Conservation (phyloP, 2,113 vertebrate genomes). For the Anguilla rostrata region DNA sequence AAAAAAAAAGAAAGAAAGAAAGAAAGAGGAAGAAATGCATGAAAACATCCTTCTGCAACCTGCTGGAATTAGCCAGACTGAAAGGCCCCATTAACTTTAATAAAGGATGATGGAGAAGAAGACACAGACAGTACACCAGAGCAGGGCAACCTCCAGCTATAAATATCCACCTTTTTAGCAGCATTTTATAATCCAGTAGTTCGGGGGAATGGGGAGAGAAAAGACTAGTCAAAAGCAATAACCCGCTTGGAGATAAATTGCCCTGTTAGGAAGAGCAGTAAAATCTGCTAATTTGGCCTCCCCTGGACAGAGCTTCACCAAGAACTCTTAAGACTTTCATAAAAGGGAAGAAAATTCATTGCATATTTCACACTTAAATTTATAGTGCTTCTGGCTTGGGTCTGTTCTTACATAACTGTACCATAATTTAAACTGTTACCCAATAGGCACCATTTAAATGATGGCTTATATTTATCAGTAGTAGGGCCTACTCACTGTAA, state of each 20-base stretch:
- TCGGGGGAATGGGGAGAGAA: background rate
- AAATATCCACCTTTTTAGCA: constrained; percentile 6
- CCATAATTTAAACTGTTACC: background rate
- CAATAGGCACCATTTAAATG: background rate
- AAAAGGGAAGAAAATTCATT: background rate
- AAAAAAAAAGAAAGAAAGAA: background rate
- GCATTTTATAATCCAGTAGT: background rate
- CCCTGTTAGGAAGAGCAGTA: background rate
- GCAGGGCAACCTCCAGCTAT: background rate
- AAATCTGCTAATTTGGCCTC: background rate
- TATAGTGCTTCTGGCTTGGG: background rate
- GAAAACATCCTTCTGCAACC: background rate
- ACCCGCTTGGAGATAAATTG: background rate
- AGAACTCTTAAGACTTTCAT: background rate
- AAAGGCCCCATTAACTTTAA: constrained; percentile 15
- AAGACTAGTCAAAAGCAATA: background rate
- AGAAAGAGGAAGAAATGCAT: background rate
- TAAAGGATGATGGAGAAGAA: background rate
- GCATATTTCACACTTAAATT: background rate
- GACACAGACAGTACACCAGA: background rate
- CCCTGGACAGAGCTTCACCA: background rate
- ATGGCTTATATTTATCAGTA: background rate
- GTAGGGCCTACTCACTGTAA: background rate
- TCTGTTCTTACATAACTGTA: background rate
- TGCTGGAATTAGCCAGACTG: background rate